These are phyloP conservation scores for Drosophila pseudotakahashii DNA, from an alignment of 2,888 invertebrate genomes.

Conservation along the genomic window DNA sequence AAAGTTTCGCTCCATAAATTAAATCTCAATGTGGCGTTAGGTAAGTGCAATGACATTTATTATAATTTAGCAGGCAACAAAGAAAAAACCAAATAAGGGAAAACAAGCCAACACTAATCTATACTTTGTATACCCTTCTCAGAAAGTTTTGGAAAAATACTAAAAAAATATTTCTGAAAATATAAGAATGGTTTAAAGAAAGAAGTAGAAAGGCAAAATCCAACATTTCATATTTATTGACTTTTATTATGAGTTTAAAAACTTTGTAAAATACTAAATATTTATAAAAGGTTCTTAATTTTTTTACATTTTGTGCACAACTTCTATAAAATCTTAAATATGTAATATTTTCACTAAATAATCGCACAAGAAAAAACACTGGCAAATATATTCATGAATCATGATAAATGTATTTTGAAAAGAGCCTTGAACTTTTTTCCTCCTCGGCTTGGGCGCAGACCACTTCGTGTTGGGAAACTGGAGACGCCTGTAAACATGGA, in stretches of 20 bases:
- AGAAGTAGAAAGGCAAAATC: too few relatives aligned
- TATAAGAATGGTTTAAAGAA: too few relatives aligned
- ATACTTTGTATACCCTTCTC: conserved; percentile 4
- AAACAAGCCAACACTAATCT: conserved; percentile 12
- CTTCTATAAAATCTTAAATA: not conserved
- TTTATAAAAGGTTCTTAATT: too few relatives aligned
- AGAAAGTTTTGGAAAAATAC: not conserved
- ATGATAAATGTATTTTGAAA: conserved; percentile 36
- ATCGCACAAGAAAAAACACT: not conserved
- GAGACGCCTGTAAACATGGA: conserved; percentile 66
- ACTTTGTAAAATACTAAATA: too few relatives aligned
- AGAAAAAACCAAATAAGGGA: conserved; percentile 17
- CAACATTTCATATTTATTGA: too few relatives aligned
- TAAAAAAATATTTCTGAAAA: too few relatives aligned
- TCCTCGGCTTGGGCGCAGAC: not conserved
- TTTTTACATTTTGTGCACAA: too few relatives aligned
- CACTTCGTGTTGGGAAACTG: conserved; percentile 43
- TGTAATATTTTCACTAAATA: too few relatives aligned
- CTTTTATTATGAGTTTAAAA: too few relatives aligned
- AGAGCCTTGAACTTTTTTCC: conserved; percentile 5
- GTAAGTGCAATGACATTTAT: conserved; percentile 75
- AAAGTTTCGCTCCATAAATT: conserved; percentile 74
- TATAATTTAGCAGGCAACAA: conserved; percentile 69
- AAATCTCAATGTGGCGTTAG: conserved; percentile 65
- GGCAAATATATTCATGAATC: conserved; percentile 49